Base-by-base conservation (phyloP, 1,140 invertebrate species). In the Lordiphosa collinella region DNA sequence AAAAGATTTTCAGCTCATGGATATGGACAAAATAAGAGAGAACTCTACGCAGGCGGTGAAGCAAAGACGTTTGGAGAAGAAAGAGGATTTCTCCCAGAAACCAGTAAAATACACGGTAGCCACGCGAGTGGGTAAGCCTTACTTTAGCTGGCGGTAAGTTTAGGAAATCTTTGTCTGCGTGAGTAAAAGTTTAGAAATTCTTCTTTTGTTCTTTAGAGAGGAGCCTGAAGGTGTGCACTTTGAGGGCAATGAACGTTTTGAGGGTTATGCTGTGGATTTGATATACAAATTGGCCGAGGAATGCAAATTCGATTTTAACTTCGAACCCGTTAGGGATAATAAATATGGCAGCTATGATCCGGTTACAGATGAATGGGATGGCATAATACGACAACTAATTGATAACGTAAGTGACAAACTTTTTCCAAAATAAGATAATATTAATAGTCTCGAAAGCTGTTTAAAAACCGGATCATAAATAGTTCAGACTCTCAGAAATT, bases 321-420 rank as follows among this genome's bases (percentile, higher is more conserved):
- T 96, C 55, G 91, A 93, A 74, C 86, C 95, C 0, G 93, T 93
- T 1, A 91, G 91, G 0, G 94, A 95, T 76, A 90, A 91, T 10
- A 90, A 91, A 12, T 94, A 96, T 73, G 96, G 96, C 0, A 92
- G 90, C 31, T 92, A 91, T 12, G 90, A 95, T 80, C 84, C 91
- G 10, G 87, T 90, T 1, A 93, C 91, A 0, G 93, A 93, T 67
- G 91, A 93, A 68, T 98, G 96, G 96, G 92, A 95, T 84, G 96
- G 96, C n/a, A 91, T 98, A 38, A 94, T 98, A 14, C 93, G 92
- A 56, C 93, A 96, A 63, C 86, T 97, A n/a, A 89, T 96, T 14
- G 94, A 95, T 71, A 91, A 91, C 91, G 90, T 75, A 48, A 71
- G 64, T n/a, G n/a, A n/a, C n/a, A n/a, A n/a, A n/a, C n/a, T n/a